Evolutionary conservation across 1,140 invertebrate genomes (phyloP), one percentile per base, ranked within the genome.

Genomic region (Drosophila bocki): DNA sequence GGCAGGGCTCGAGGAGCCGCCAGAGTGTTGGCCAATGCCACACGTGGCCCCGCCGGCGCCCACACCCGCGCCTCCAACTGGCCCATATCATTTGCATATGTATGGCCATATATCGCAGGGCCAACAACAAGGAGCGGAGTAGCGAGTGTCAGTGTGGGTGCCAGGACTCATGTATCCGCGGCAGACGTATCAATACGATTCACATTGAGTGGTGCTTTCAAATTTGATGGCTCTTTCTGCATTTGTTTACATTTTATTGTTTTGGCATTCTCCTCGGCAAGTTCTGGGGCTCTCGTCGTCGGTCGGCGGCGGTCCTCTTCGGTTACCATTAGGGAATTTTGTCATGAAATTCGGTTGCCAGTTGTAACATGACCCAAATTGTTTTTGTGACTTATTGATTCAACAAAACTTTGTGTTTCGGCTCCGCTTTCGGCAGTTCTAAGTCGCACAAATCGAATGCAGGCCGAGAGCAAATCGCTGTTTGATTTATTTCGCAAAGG

Each of bases 331-430:
- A 80, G 85, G 87, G 83, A 85, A 80, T 85, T 78, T 92, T 92
- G 91, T 91, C 91, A 91, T 92, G 91, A 86, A 92, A 71, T 78
- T 65, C 76, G 67, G 64, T 83, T 69, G 78, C 75, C 67, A 70
- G 62, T 64, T 92, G 91, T 77, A 92, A 92, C 87, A 78, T 90
- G 91, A 92, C 82, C 91, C 77, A 87, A 92, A 91, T 92, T 78
- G 82, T 84, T 80, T 80, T 82, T 81, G 75, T 92, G 75, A 80
- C 85, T 92, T 92, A 92, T 92, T 92, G 91, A 92, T 92, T 92
- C 84, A 92, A 92, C 91, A 92, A 92, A 92, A 78, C 80, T 83
- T 71, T 39, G 35, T 56, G 53, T 9, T 11, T 39, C 35, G 53
- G 53, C 53, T 39, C 39, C 35, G 53, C 53, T 56, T 56, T 76